A percentile compares a stretch with the other conserved stretches of the same genome.
Conservation (phyloP, 2,113 vertebrate species). For the Hippocampus mohnikei region DNA sequence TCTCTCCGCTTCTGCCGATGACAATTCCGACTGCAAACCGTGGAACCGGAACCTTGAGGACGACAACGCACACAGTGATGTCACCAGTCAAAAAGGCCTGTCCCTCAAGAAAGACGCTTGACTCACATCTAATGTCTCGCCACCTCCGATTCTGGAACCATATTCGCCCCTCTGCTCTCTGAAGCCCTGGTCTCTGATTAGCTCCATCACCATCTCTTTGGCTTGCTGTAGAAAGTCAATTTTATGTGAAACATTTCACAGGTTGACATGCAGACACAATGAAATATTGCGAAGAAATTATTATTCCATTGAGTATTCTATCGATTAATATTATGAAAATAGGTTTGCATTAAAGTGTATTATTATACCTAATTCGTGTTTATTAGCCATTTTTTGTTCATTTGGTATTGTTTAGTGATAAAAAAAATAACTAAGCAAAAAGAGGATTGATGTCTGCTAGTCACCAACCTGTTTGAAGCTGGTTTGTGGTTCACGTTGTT, state of each 20-base stretch:
- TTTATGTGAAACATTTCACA: not conserved
- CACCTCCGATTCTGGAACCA: constrained; percentile 88
- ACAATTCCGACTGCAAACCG: constrained; percentile 98
- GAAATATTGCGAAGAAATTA: too few relatives aligned
- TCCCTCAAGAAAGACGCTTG: not conserved
- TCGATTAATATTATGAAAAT: too few relatives aligned
- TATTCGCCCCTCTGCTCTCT: constrained; percentile 96
- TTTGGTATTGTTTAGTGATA: too few relatives aligned
- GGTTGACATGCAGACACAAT: too few relatives aligned
- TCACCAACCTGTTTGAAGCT: too few relatives aligned
- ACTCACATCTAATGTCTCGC: constrained; percentile 92
- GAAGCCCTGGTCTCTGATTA: constrained; percentile 97
- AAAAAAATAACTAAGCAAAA: too few relatives aligned
- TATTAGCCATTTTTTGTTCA: too few relatives aligned
- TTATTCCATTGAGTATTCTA: too few relatives aligned
- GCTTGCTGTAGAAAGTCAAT: constrained; percentile 81
- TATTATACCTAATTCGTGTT: too few relatives aligned
- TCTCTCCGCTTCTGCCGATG: constrained; percentile 96
- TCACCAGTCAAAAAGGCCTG: not conserved
- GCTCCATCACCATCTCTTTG: constrained; percentile 99
- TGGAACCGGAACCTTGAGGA: constrained; percentile 87
- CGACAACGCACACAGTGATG: not conserved
- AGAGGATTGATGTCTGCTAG: too few relatives aligned
- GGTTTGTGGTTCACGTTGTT: too few relatives aligned
- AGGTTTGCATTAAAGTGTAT: too few relatives aligned